phyloP scores from a whole-genome alignment of 2,797 vertebrate genomes.

The Benthosema pterotum region DNA sequence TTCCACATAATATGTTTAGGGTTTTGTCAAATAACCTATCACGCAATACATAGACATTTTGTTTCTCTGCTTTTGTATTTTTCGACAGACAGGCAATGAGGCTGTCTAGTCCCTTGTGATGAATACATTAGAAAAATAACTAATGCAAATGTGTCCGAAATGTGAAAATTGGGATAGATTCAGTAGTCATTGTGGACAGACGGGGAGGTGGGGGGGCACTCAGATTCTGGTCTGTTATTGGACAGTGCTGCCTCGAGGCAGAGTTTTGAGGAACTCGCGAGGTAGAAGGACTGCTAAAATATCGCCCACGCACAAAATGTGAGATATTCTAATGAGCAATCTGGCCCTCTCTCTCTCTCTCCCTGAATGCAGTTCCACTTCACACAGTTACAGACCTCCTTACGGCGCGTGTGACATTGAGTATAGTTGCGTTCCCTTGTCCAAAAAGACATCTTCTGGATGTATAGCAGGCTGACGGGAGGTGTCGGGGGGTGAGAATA shows the following conservation, averaged over 20 bases:
- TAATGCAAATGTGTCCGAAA: constrained; percentile 1
- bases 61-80: not conserved
- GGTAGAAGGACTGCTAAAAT: constrained; percentile 70
- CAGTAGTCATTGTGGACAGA: constrained; percentile 57
- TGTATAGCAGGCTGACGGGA: constrained; percentile 21
- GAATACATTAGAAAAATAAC: constrained; percentile 5
- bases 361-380: constrained; percentile 66
- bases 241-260: constrained; percentile 72
- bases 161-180: constrained; percentile 45
- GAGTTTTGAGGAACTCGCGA: constrained; percentile 48
- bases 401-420: constrained; percentile 51
- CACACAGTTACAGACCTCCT: constrained; percentile 37
- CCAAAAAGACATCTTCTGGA: constrained; percentile 5
- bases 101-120: not conserved
- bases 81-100: not conserved
- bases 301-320: constrained; percentile 83
- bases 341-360: too few species aligned
- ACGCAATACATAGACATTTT: too few species aligned
- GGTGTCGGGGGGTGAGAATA: constrained; percentile 36
- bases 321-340: constrained; percentile 86
- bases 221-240: constrained; percentile 57
- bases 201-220: constrained; percentile 40
- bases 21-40: too few species aligned
- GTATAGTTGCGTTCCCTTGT: constrained; percentile 12
- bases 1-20: too few species aligned